Conservation (phyloP, 2,888 invertebrate species). For the Teleiodes luculella region DNA sequence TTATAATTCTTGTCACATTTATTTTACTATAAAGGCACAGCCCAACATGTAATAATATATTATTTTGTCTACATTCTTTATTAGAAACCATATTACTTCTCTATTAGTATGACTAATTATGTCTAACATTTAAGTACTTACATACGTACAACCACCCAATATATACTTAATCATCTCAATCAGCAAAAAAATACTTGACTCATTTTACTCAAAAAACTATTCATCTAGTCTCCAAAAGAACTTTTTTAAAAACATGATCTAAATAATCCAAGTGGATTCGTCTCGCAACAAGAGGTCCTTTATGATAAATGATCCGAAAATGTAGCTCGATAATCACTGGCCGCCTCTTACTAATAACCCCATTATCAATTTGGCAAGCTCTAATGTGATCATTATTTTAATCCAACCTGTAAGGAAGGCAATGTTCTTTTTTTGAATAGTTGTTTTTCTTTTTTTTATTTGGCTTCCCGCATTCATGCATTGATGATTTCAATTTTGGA, state of each 20-base stretch:
- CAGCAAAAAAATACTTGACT: not conserved
- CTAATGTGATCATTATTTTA: conserved; percentile 51
- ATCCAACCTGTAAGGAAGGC: conserved; percentile 30
- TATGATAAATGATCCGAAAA: conserved; percentile 67
- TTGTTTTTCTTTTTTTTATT: conserved; percentile 15
- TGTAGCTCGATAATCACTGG: conserved; percentile 47
- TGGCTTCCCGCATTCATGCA: conserved; percentile 14
- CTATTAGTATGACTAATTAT: too few relatives aligned
- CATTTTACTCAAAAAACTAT: not conserved
- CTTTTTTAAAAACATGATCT: conserved; percentile 15
- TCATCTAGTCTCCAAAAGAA: not conserved
- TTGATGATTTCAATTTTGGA: conserved; percentile 7
- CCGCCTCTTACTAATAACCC: conserved; percentile 54
- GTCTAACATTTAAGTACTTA: too few relatives aligned
- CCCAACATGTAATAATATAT: too few relatives aligned
- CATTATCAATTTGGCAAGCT: conserved; percentile 76
- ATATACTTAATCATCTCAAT: not conserved
- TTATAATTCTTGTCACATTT: too few relatives aligned
- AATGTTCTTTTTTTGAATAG: conserved; percentile 8
- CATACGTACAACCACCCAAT: too few relatives aligned
- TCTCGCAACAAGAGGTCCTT: conserved; percentile 55
- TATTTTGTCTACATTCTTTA: too few relatives aligned
- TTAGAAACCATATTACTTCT: too few relatives aligned
- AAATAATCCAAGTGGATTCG: conserved; percentile 45
- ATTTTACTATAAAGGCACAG: too few relatives aligned